phyloP scores from a whole-genome alignment of 1,140 invertebrate species.

The Drosophila santomea region DNA sequence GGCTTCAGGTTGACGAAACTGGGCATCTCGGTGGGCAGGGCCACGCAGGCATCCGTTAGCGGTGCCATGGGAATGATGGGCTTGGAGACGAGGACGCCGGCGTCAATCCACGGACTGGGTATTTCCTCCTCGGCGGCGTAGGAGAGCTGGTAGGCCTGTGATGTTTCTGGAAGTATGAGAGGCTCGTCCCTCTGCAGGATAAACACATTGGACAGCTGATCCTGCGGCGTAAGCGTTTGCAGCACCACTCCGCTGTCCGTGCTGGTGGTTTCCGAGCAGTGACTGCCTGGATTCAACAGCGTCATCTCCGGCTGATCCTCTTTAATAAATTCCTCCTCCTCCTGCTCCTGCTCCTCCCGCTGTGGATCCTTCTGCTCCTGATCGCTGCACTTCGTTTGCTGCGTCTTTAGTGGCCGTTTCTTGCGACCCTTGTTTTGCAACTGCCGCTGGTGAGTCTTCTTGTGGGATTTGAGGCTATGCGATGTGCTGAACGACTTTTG shows the following conservation, averaged over 20 bases:
- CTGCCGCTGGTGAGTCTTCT: conserved; percentile 87
- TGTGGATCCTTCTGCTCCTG: conserved; percentile 14
- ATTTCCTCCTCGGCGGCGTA: conserved; percentile 90
- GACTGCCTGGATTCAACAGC: conserved; percentile 53
- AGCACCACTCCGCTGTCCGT: conserved; percentile 64
- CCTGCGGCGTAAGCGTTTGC: conserved; percentile 17
- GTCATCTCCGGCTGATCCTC: conserved; percentile 41
- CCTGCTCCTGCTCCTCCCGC: conserved; percentile 6
- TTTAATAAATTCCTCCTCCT: conserved; percentile 1
- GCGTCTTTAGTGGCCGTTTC: conserved; percentile 47
- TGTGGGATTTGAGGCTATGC: conserved; percentile 92
- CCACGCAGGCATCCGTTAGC: conserved; percentile 84
- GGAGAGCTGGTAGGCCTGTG: conserved; percentile 89
- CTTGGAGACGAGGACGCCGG: conserved; percentile 87
- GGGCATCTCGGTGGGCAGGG: conserved; percentile 90
- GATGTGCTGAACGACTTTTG: conserved; percentile 92
- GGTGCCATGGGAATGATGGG: conserved; percentile 78
- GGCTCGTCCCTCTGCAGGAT: conserved; percentile 41
- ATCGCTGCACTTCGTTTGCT: conserved; percentile 13
- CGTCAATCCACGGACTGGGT: conserved; percentile 90
- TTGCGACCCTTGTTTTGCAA: conserved; percentile 66
- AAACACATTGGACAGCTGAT: conserved; percentile 57
- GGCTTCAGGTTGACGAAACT: conserved; percentile 87
- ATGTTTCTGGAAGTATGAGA: conserved; percentile 80
- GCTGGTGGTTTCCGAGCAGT: conserved; percentile 60